Evolutionary conservation across 2,888 invertebrate genomes (phyloP).

Genomic region (Pyrocoelia pectoralis): DNA sequence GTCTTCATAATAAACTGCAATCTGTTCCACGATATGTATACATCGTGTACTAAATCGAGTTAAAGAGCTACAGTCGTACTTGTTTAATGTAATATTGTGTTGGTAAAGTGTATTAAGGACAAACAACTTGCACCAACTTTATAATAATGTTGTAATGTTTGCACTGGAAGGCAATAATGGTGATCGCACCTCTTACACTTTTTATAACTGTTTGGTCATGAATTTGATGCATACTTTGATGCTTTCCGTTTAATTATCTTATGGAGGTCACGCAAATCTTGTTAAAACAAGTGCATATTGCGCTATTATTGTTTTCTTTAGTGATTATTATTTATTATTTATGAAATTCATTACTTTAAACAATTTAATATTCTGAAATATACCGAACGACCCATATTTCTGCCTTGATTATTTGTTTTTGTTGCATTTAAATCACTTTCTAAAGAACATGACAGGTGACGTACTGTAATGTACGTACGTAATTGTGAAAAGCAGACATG

Average conservation of each 20-base stretch:
- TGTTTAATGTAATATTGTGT: constrained; percentile 51
- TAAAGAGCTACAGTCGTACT: constrained; percentile 44
- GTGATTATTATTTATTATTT: no score
- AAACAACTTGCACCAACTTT: constrained; percentile 52
- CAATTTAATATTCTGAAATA: no score
- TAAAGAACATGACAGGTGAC: no score
- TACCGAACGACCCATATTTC: no score
- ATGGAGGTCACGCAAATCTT: constrained; percentile 26
- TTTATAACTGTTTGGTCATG: constrained; percentile 41
- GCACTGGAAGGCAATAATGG: constrained; percentile 46
- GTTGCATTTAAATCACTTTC: no score
- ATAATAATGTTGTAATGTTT: constrained; percentile 48
- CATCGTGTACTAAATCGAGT: constrained; percentile 43
- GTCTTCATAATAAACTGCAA: constrained; percentile 43
- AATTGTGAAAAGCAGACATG: no score
- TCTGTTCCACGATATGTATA: constrained; percentile 51
- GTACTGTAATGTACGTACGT: no score
- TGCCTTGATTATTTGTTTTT: no score
- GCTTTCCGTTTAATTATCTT: constrained; percentile 23
- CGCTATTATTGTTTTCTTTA: background rate
- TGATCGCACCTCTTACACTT: constrained; percentile 46
- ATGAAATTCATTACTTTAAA: no score
- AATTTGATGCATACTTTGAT: constrained; percentile 33
- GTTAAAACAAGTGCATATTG: background rate
- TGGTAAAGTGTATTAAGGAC: constrained; percentile 47